phyloP scores from a whole-genome alignment of 2,797 vertebrate genomes.

The Myripristis murdjan region DNA sequence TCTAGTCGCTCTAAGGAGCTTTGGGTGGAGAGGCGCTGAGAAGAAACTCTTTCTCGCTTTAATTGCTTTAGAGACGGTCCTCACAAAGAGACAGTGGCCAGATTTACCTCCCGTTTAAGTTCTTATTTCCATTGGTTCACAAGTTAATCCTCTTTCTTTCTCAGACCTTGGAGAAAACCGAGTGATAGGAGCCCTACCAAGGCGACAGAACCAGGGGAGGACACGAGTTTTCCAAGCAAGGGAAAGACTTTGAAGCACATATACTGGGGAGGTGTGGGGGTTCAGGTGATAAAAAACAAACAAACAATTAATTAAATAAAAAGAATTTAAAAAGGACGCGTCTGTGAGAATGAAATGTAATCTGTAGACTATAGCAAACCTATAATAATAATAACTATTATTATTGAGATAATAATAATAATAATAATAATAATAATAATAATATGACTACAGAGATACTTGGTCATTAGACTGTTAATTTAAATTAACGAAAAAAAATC shows the following conservation, averaged over 20 bases:
- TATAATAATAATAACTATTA: background rate
- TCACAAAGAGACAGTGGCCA: slow-evolving; percentile 95
- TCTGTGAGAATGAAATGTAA: no score
- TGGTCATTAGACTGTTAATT: background rate
- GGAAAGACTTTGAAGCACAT: slow-evolving; percentile 39
- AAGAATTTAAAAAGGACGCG: background rate
- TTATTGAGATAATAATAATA: slow-evolving; percentile 15
- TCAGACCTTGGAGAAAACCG: slow-evolving; percentile 85
- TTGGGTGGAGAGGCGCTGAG: slow-evolving; percentile 93
- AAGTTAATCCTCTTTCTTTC: slow-evolving; percentile 97
- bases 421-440: slow-evolving; percentile 37
- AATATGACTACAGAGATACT: no score
- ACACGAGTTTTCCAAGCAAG: slow-evolving; percentile 56
- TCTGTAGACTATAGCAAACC: no score
- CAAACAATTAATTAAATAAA: background rate
- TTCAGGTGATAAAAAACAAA: slow-evolving; percentile 25
- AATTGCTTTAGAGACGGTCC: slow-evolving; percentile 97
- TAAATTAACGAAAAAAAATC: background rate
- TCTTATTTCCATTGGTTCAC: slow-evolving; percentile 98
- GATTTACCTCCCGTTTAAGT: slow-evolving; percentile 98
- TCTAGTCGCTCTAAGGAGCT: slow-evolving; percentile 92
- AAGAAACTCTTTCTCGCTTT: slow-evolving; percentile 97
- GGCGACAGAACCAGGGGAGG: slow-evolving; percentile 68
- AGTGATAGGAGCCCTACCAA: slow-evolving; percentile 74
- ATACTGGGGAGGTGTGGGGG: slow-evolving; percentile 44